Evolutionary conservation across 1,140 invertebrate genomes (phyloP).

Genomic region (Pantala flavescens): DNA sequence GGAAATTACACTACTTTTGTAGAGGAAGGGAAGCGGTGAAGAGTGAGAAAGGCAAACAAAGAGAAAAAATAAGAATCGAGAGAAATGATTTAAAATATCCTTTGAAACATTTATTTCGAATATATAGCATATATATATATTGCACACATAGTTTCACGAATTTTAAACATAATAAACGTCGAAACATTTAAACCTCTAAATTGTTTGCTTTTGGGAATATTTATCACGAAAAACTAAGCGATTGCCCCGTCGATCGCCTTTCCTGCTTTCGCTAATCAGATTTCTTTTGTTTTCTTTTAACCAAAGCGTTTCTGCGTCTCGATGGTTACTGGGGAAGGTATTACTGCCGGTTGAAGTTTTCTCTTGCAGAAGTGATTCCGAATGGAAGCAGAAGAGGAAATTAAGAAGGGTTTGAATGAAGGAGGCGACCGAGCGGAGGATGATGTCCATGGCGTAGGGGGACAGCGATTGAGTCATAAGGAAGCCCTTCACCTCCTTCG

Average conservation of each 20-base stretch:
- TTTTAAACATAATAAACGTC: neutral
- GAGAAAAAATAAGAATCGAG: neutral
- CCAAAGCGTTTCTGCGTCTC: too few relatives aligned
- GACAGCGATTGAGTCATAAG: neutral
- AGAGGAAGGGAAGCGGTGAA: neutral
- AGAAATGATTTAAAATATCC: neutral
- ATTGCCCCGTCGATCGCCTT: too few relatives aligned
- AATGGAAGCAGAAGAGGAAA: too few relatives aligned
- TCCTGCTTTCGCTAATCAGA: too few relatives aligned
- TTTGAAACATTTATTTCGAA: constrained; percentile 4
- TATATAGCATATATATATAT: neutral
- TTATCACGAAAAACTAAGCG: too few relatives aligned
- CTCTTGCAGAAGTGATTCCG: too few relatives aligned
- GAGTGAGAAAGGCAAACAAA: neutral
- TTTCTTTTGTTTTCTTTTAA: too few relatives aligned
- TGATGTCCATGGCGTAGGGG: neutral
- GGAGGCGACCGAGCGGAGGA: neutral
- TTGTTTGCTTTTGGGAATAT: too few relatives aligned
- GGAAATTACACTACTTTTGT: neutral
- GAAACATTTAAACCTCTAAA: too few relatives aligned
- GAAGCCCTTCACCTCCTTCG: neutral
- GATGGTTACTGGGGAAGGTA: too few relatives aligned
- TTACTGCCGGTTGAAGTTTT: too few relatives aligned
- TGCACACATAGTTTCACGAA: neutral
- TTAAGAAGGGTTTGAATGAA: too few relatives aligned